A percentile compares a stretch with the other conserved stretches of the same genome.
phyloP scores from a whole-genome alignment of 1,140 invertebrate genomes.

The Nephotettix cincticeps region DNA sequence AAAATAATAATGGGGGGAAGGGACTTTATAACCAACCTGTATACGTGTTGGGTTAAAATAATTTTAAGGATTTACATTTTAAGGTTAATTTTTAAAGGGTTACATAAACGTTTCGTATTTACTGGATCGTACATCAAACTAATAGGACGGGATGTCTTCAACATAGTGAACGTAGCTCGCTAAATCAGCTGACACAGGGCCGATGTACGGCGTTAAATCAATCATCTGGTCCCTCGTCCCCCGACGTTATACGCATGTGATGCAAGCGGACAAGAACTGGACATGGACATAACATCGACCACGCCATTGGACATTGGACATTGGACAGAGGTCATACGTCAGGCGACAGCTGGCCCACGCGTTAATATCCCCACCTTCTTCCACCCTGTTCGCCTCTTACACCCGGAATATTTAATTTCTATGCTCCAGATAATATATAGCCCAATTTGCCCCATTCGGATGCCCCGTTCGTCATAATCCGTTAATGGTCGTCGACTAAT shows the following conservation, averaged over 20 bases:
- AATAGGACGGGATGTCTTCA: too few relatives aligned
- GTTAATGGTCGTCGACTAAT: background rate
- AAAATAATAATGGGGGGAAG: too few relatives aligned
- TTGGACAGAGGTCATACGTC: background rate
- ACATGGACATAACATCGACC: background rate
- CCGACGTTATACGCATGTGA: background rate
- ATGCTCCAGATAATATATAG: constrained; percentile 4
- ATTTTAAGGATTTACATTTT: too few relatives aligned
- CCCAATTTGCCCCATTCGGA: constrained; percentile 11
- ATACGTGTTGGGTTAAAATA: too few relatives aligned
- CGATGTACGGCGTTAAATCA: too few relatives aligned
- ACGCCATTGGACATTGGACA: background rate
- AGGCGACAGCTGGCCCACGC: background rate
- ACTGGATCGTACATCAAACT: too few relatives aligned
- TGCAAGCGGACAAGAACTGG: constrained; percentile 1
- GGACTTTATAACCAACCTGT: too few relatives aligned
- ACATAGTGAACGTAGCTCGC: too few relatives aligned
- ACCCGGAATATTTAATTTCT: constrained; percentile 4
- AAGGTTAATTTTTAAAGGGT: too few relatives aligned
- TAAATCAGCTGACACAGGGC: too few relatives aligned
- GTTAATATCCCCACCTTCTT: constrained; percentile 1
- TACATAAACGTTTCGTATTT: too few relatives aligned
- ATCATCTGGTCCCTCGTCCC: too few relatives aligned
- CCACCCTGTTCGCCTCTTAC: constrained; percentile 3
- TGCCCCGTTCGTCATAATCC: constrained; percentile 20